phyloP scores from a whole-genome alignment of 2,888 invertebrate genomes.

The Acholoe squamosa region DNA sequence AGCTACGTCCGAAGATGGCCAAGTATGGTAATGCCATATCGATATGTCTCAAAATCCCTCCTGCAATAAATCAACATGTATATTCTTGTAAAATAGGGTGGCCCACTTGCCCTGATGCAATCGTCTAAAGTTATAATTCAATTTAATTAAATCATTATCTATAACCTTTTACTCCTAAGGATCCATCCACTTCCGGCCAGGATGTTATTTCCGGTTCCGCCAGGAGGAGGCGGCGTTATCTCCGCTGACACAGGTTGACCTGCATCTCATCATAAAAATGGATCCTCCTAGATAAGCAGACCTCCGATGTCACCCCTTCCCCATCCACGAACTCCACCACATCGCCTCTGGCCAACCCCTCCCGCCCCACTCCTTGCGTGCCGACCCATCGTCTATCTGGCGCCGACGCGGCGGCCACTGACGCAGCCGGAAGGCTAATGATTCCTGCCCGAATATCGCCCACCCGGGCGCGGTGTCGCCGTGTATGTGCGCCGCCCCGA shows the following conservation, averaged over 20 bases:
- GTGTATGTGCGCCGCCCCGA: constrained; percentile 46
- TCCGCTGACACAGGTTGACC: constrained; percentile 49
- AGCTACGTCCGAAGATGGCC: too few species aligned
- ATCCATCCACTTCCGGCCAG: background rate
- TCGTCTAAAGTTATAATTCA: too few species aligned
- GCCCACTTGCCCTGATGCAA: too few species aligned
- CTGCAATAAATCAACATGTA: too few species aligned
- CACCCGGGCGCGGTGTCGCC: background rate
- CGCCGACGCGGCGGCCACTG: background rate
- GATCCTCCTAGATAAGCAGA: constrained; percentile 6
- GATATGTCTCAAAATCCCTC: too few species aligned
- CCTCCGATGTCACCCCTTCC: background rate
- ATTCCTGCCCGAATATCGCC: constrained; percentile 47
- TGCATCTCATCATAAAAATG: constrained; percentile 53
- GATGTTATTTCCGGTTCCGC: constrained; percentile 6
- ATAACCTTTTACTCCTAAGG: too few species aligned
- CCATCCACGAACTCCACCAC: background rate
- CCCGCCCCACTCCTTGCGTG: constrained; percentile 24
- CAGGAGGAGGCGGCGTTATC: constrained; percentile 21
- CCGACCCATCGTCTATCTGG: constrained; percentile 6
- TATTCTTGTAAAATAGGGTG: too few species aligned
- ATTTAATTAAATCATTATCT: too few species aligned
- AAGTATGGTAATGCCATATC: too few species aligned
- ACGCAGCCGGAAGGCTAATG: constrained; percentile 44
- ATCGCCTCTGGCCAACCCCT: background rate